Evolutionary conservation across 2,113 vertebrate species (phyloP).

Genomic region (Prinia subflava): DNA sequence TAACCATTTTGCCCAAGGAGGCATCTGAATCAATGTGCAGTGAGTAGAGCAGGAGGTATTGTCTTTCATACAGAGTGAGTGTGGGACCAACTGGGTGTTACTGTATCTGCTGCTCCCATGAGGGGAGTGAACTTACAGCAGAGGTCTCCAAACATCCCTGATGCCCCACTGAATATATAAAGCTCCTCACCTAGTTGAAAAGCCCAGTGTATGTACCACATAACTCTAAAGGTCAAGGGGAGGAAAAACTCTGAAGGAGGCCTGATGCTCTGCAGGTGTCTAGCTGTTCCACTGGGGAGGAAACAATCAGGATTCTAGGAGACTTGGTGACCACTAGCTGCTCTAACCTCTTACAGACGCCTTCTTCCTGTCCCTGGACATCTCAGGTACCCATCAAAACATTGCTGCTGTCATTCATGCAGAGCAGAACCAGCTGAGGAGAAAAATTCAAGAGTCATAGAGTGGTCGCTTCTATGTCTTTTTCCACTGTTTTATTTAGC

Average conservation of each 20-base stretch:
- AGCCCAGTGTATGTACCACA: accelerated
- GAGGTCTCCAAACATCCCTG: neutral
- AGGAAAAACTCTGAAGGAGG: neutral
- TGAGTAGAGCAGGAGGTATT: neutral
- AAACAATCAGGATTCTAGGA: neutral
- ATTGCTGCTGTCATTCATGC: neutral
- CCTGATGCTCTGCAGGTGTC: neutral
- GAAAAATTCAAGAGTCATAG: neutral
- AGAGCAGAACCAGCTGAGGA: neutral
- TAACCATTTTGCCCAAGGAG: neutral
- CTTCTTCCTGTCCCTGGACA: neutral
- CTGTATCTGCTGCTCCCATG: neutral
- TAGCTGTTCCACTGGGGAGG: neutral
- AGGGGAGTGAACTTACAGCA: accelerated
- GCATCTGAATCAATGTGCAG: neutral
- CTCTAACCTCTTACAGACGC: neutral
- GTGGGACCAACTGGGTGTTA: neutral
- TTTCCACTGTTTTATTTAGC: slow-evolving; percentile 53
- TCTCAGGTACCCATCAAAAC: neutral
- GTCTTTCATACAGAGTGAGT: neutral
- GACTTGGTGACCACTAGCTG: neutral
- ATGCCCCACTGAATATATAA: neutral
- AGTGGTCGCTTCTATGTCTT: neutral
- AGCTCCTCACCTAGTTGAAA: neutral
- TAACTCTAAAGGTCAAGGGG: neutral